Conservation (phyloP, 2,113 vertebrate genomes). For the Eulemur macaco region DNA sequence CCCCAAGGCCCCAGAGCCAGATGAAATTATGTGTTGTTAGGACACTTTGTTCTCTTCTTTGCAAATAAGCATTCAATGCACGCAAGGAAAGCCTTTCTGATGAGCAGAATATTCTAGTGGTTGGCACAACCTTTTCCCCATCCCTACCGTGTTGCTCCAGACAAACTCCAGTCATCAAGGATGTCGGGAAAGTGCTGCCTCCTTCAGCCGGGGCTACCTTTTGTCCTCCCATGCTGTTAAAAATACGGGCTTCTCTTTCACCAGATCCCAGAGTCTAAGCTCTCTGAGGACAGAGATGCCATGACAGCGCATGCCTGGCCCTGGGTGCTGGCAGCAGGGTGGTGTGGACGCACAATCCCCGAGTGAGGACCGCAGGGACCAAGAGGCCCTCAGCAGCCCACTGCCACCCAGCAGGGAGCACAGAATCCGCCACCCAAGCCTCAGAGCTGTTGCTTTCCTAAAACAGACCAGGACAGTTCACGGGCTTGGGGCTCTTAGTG, state of each 20-base stretch:
- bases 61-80: neutral
- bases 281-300: neutral
- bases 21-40: neutral
- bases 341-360: accelerated
- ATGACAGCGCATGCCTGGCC: too few species aligned
- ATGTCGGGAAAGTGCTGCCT: neutral
- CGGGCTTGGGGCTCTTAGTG: neutral
- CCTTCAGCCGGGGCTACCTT: neutral
- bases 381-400: neutral
- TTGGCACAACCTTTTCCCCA: accelerated
- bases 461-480: neutral
- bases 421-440: neutral
- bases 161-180: neutral
- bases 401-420: neutral
- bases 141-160: neutral
- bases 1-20: neutral
- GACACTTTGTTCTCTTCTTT: neutral
- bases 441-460: neutral
- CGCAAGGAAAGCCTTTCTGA: neutral
- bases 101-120: neutral
- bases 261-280: neutral
- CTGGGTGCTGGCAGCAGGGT: neutral
- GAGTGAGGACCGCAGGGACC: neutral
- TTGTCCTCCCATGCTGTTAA: neutral
- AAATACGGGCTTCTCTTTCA: neutral